Evolutionary conservation across 2,888 invertebrate species (phyloP).

Genomic region (Dascillus cervinus): DNA sequence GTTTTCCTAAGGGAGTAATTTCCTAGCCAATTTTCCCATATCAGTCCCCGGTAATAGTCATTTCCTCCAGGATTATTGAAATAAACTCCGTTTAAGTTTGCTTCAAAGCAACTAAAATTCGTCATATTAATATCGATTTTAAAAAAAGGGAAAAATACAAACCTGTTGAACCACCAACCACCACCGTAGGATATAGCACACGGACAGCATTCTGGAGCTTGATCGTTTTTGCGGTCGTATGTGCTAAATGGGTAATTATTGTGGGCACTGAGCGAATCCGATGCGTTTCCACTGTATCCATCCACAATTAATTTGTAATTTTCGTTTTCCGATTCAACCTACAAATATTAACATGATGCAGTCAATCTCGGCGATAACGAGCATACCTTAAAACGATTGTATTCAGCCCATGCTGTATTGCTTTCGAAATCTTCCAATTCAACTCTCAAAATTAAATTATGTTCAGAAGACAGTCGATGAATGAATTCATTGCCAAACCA

Average conservation of each 20-base stretch:
- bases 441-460: slow-evolving; percentile 43
- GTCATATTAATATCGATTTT: not conserved
- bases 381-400: slow-evolving; percentile 31
- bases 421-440: slow-evolving; percentile 48
- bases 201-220: slow-evolving; percentile 46
- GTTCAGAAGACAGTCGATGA: slow-evolving; percentile 40
- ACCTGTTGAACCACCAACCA: slow-evolving; percentile 57
- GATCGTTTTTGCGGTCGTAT: slow-evolving; percentile 44
- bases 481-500: slow-evolving; percentile 55
- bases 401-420: slow-evolving; percentile 46
- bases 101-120: slow-evolving; percentile 47
- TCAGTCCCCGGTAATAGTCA: slow-evolving; percentile 46
- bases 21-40: slow-evolving; percentile 54
- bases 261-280: slow-evolving; percentile 48
- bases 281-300: slow-evolving; percentile 45
- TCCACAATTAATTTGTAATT: slow-evolving; percentile 44
- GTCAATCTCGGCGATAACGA: too few relatives aligned
- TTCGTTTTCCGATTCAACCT: slow-evolving; percentile 39
- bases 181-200: slow-evolving; percentile 49
- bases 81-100: slow-evolving; percentile 51
- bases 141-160: slow-evolving; percentile 6
- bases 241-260: slow-evolving; percentile 46
- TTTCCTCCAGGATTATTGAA: slow-evolving; percentile 39
- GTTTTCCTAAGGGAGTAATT: slow-evolving; percentile 47
- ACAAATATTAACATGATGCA: too few relatives aligned